Conservation (phyloP, 2,888 invertebrate genomes). For the Laothoe populi region DNA sequence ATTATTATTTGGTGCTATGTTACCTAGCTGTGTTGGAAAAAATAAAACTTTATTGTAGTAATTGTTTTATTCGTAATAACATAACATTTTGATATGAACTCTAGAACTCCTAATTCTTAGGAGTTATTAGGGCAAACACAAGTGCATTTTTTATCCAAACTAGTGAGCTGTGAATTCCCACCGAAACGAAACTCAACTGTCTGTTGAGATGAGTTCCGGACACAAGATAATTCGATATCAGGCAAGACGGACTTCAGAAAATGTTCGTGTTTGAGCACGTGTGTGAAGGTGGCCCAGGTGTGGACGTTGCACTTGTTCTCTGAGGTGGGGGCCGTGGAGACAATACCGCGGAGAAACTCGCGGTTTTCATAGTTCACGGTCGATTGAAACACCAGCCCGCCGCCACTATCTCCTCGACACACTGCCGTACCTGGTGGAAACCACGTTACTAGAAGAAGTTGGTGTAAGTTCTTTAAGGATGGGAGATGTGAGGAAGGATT, state of each 20-base stretch:
- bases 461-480: background rate
- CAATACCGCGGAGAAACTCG: conserved; percentile 54
- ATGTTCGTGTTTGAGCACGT: conserved; percentile 40
- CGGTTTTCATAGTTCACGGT: conserved; percentile 23
- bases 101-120: no score
- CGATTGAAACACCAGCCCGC: conserved; percentile 44
- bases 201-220: background rate
- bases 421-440: conserved; percentile 38
- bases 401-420: conserved; percentile 56
- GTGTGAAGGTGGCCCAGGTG: no score
- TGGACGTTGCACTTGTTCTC: conserved; percentile 42
- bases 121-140: no score
- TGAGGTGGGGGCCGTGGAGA: conserved; percentile 48
- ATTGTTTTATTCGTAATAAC: no score
- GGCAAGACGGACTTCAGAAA: conserved; percentile 36
- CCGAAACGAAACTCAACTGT: no score
- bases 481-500: no score
- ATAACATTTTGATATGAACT: no score
- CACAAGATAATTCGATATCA: background rate
- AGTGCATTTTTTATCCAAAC: no score
- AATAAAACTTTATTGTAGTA: no score
- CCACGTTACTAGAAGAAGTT: background rate
- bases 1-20: no score
- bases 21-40: no score
- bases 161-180: no score